Evolutionary conservation across 1,140 invertebrate genomes (phyloP), one percentile per base, ranked within the genome.

Genomic region (Tetragnatha versicolor): DNA sequence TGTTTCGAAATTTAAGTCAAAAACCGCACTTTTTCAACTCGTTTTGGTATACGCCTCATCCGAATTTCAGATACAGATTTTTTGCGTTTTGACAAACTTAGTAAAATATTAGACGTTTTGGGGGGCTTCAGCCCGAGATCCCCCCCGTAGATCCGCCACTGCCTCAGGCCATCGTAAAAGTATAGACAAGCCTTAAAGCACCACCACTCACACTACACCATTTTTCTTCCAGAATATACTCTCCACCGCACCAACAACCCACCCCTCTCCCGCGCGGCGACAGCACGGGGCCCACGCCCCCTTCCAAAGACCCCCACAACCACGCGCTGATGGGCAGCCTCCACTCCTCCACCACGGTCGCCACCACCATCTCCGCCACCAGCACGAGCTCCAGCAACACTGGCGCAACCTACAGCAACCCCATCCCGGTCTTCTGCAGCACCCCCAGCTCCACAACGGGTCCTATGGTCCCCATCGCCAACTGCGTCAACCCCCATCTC

Each of bases 381-480:
- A 70, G 68, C 17, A 81, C 80, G 5, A 49, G 47, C 6, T 65
- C 73, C 17, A 75, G 80, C 25, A 66, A 61, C 31, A 77, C 73
- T 12, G 73, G 73, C 12, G 69, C 81, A 10, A 81, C 81, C 3
- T 81, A 81, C 65, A 76, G 70, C 20, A 81, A 81, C 47, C 79
- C 81, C 12, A 69, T 81, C 6, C 81, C 81, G 14, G 81, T 81
- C 0, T 81, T 80, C 55, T 82, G 81, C 33, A 68, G 60, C 27
- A 82, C 80, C 2, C 81, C 81, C 2, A 75, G 76, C 49, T 82
- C 81, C 14, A 82, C 81, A 4, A 82, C 80, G 0, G 81, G 81
- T 14, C 81, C 81, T 3, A 82, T 82, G 81, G 81, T 82, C 6
- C 80, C 79, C 20, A 66, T 81, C 10, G 31, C 80, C 17, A 79